Percentiles rank a stretch among this genome's conserved stretches.
Evolutionary conservation across 2,888 invertebrate genomes (phyloP).

Genomic region (Agrotis ipsilon): DNA sequence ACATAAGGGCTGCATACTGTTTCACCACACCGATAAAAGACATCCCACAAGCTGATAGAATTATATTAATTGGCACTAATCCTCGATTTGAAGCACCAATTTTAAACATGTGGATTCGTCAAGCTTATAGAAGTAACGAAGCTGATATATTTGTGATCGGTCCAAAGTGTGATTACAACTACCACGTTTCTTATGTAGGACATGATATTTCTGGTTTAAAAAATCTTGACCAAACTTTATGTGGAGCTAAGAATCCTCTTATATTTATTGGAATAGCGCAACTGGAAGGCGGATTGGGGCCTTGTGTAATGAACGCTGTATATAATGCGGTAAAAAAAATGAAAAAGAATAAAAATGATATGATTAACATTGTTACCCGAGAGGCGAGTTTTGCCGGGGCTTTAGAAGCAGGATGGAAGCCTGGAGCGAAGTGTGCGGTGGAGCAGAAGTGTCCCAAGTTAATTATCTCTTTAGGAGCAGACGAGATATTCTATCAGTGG

Average conservation of each 20-base stretch:
- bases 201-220: constrained; percentile 65
- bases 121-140: constrained; percentile 97
- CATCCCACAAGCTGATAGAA: constrained; percentile 93
- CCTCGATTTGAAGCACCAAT: constrained; percentile 99
- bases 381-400: constrained; percentile 98
- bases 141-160: constrained; percentile 96
- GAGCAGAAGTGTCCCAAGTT: constrained; percentile 93
- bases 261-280: constrained; percentile 83
- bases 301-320: constrained; percentile 72
- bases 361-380: constrained; percentile 97
- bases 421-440: constrained; percentile 92
- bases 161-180: constrained; percentile 97
- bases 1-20: constrained; percentile 83
- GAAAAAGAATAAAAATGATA: constrained; percentile 74
- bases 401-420: constrained; percentile 97
- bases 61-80: constrained; percentile 98
- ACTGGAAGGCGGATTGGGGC: constrained; percentile 67
- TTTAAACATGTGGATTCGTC: constrained; percentile 98
- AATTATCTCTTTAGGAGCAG: constrained; percentile 97
- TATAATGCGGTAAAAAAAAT: constrained; percentile 59
- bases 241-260: constrained; percentile 77
- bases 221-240: constrained; percentile 61
- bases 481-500: constrained; percentile 95
- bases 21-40: constrained; percentile 94
- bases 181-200: constrained; percentile 87